phyloP scores from a whole-genome alignment of 2,888 invertebrate species.

The Leucophenga maculata region DNA sequence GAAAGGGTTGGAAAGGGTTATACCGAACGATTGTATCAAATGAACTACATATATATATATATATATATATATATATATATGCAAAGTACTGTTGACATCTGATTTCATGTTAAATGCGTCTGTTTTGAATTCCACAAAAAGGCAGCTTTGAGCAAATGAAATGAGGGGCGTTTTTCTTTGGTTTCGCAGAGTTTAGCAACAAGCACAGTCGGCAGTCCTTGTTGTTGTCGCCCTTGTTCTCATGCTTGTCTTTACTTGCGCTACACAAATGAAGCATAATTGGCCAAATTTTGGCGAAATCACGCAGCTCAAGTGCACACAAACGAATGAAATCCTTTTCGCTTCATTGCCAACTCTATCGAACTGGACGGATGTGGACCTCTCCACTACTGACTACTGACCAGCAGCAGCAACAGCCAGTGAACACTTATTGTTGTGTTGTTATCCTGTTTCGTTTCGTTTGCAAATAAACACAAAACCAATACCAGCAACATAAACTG shows the following conservation, averaged over 20 bases:
- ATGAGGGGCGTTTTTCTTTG: constrained; percentile 7
- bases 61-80: too few species aligned
- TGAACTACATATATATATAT: too few species aligned
- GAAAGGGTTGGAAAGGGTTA: constrained; percentile 39
- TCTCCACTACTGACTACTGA: constrained; percentile 27
- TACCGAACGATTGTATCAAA: constrained; percentile 8
- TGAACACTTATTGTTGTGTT: constrained; percentile 57
- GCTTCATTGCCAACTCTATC: constrained; percentile 21
- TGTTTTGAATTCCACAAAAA: background rate
- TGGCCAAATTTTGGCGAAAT: constrained; percentile 67
- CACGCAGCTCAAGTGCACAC: constrained; percentile 47
- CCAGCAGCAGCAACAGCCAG: constrained; percentile 3
- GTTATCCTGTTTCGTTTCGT: constrained; percentile 59
- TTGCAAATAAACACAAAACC: constrained; percentile 64
- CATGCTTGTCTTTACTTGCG: background rate
- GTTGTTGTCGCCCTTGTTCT: background rate
- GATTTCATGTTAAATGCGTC: constrained; percentile 46
- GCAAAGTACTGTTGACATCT: constrained; percentile 42
- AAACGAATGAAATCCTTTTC: constrained; percentile 13
- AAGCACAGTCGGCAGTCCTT: background rate
- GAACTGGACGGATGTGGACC: constrained; percentile 45
- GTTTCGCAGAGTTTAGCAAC: constrained; percentile 5
- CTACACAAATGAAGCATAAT: constrained; percentile 43
- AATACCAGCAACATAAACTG: constrained; percentile 48
- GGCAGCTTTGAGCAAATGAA: constrained; percentile 1